Evolutionary conservation across 2,888 invertebrate species (phyloP), one percentile per base, ranked within the genome.

Genomic region (Hofmannophila pseudospretella): DNA sequence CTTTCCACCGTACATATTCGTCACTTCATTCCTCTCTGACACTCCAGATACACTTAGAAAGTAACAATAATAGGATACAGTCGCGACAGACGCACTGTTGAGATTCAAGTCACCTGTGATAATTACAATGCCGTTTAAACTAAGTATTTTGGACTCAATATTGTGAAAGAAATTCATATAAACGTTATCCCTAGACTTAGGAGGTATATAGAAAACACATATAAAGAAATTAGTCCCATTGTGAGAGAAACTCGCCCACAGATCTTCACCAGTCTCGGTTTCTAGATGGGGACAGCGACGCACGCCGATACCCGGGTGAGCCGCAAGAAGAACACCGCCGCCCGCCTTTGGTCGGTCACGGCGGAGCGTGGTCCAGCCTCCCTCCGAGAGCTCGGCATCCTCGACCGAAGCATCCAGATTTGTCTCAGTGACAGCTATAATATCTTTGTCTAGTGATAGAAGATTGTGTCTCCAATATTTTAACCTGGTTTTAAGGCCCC

Each of bases 401-500:
- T 4, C 3, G 7, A 39, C 11, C 26, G 39, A 30, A 11, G 16
- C 10, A 16, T 25, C 25, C 1, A 32, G 11, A n/a, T 29, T 14
- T 9, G 38, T 29, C 16, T 38, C 34, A 5, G 38, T 38, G 8
- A 33, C 22, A 0, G 33, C 30, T 4, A 34, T 11, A 1, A 38
- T 14, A 10, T 38, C 33, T 14, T 8, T 7, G 2, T 31, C 20
- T 3, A 19, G 14, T 13, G 13, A n/a, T 9, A 34, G 4, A 1
- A 27, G 2, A 19, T 14, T 34, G 7, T 19, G 23, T 16, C 19
- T 11, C 35, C 31, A 39, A 11, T 22, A 3, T 1, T 13, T 22
- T 2, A 28, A 19, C 23, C 36, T 39, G 2, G 39, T 36, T 19
- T 32, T 39, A 9, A 39, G 16, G 5, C 39, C 36, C 8, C 39